Evolutionary conservation across 2,797 vertebrate species (phyloP).

Genomic region (Cottoperca gobio): DNA sequence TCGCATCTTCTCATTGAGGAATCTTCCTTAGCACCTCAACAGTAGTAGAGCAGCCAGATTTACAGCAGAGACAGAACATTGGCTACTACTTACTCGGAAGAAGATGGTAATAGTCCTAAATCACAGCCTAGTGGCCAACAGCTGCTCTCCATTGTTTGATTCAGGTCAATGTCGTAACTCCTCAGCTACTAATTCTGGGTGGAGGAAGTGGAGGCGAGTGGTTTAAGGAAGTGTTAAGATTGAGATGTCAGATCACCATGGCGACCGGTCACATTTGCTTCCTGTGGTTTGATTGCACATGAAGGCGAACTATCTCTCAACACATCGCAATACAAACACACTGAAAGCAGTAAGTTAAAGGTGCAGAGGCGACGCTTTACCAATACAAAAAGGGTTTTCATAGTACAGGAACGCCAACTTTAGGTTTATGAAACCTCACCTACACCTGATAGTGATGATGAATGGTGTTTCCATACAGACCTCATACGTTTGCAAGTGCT

Average conservation of each 20-base stretch:
- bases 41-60: conserved; percentile 20
- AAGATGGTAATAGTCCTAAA: conserved; percentile 34
- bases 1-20: conserved; percentile 10
- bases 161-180: conserved; percentile 37
- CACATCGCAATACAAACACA: neutral
- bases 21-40: conserved; percentile 1
- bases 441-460: neutral
- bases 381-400: too few relatives aligned
- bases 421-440: neutral
- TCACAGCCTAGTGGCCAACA: neutral
- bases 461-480: neutral
- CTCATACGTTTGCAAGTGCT: too few relatives aligned
- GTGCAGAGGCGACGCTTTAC: too few relatives aligned
- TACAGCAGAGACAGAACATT: conserved; percentile 7
- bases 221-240: conserved; percentile 11
- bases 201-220: conserved; percentile 17
- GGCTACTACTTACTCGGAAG: neutral
- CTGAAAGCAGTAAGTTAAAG: neutral
- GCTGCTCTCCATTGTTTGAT: conserved; percentile 43
- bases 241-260: neutral
- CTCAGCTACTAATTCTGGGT: conserved; percentile 8
- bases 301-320: neutral
- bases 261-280: conserved; percentile 27
- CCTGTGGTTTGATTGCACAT: conserved; percentile 2
- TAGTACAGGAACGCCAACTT: accelerated